phyloP scores from a whole-genome alignment of 2,113 vertebrate genomes.

The Malurus melanocephalus region DNA sequence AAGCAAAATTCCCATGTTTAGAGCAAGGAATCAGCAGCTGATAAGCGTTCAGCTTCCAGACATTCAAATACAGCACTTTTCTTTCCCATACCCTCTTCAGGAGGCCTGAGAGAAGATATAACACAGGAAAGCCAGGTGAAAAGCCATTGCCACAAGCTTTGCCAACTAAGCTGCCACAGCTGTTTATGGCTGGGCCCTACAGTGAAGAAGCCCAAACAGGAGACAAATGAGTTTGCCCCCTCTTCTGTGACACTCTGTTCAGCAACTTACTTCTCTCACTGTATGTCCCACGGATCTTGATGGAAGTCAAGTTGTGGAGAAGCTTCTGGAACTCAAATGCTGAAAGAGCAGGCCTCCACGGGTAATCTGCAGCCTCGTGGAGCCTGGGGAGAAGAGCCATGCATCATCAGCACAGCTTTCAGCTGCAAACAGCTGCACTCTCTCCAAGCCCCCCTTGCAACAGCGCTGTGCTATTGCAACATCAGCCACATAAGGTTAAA shows the following conservation, averaged over 20 bases:
- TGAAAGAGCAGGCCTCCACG: conserved; percentile 86
- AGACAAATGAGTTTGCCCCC: neutral
- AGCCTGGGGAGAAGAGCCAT: conserved; percentile 73
- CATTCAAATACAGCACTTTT: neutral
- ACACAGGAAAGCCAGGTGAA: neutral
- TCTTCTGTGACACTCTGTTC: accelerated
- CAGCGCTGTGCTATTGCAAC: neutral
- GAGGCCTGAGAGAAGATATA: neutral
- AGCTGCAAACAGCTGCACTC: neutral
- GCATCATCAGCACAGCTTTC: neutral
- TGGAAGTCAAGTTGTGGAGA: conserved; percentile 89
- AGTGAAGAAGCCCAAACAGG: neutral
- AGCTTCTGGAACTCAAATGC: conserved; percentile 94
- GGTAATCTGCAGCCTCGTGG: conserved; percentile 88
- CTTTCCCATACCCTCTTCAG: neutral
- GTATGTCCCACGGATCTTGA: conserved; percentile 95
- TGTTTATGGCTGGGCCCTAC: neutral
- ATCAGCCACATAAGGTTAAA: neutral
- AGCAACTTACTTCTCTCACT: conserved; percentile 85
- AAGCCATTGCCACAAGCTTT: neutral
- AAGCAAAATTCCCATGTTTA: neutral
- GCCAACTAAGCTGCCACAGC: neutral
- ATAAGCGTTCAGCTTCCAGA: neutral
- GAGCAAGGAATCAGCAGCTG: neutral
- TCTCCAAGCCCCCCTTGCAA: neutral